phyloP scores from a whole-genome alignment of 2,888 invertebrate species.

The Lithosia quadra region DNA sequence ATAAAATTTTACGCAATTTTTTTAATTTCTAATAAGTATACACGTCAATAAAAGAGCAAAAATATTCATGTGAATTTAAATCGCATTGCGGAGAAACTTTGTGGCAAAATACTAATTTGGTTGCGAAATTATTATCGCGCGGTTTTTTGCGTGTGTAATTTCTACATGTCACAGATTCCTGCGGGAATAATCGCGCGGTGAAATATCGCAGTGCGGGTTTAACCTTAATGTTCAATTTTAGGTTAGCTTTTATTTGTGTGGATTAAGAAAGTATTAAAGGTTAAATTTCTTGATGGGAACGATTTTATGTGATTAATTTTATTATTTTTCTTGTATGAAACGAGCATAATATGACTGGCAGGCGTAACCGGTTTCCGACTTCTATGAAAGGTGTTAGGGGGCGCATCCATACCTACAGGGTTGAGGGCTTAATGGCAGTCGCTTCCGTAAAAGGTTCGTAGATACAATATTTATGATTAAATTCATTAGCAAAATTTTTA shows the following conservation, averaged over 20 bases:
- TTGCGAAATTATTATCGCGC: background rate
- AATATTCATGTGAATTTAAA: background rate
- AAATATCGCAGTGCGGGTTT: background rate
- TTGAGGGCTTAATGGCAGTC: too few relatives aligned
- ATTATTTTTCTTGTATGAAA: too few relatives aligned
- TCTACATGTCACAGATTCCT: slow-evolving; percentile 1
- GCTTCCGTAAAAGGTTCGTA: too few relatives aligned
- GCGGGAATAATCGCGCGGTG: background rate
- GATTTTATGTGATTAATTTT: background rate
- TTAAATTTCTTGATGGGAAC: background rate
- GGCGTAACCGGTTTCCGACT: too few relatives aligned
- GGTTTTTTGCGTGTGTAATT: background rate
- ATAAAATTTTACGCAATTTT: too few relatives aligned
- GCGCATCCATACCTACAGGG: too few relatives aligned
- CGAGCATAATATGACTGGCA: too few relatives aligned
- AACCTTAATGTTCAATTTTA: background rate
- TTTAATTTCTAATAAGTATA: background rate
- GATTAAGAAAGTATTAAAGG: background rate
- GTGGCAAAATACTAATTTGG: background rate
- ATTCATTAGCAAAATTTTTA: too few relatives aligned
- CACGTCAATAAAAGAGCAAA: background rate
- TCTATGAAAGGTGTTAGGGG: too few relatives aligned
- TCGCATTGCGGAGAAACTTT: background rate
- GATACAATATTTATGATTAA: too few relatives aligned
- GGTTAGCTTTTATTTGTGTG: slow-evolving; percentile 1